phyloP scores from a whole-genome alignment of 1,140 invertebrate species.

The Monomorium pharaonis region DNA sequence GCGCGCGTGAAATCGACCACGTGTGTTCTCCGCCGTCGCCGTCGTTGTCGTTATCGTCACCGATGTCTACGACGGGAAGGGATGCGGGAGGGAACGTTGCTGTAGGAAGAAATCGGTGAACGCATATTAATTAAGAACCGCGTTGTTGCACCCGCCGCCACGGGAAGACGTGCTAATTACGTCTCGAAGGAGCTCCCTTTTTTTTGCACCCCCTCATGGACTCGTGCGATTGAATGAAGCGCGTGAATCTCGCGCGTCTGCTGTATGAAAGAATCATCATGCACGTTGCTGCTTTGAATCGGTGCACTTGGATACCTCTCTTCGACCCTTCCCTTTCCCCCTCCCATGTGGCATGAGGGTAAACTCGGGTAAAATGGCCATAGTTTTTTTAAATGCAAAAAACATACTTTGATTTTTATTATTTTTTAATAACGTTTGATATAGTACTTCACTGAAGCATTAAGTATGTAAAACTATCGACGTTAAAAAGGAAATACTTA shows the following conservation, averaged over 20 bases:
- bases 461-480: no score
- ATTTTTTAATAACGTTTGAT: no score
- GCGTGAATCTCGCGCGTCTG: constrained; percentile 73
- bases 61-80: background rate
- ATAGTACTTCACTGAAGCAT: no score
- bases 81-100: background rate
- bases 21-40: constrained; percentile 18
- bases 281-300: constrained; percentile 54
- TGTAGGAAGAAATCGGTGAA: constrained; percentile 47
- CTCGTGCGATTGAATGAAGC: constrained; percentile 75
- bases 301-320: constrained; percentile 40
- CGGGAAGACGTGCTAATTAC: constrained; percentile 83
- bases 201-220: constrained; percentile 58
- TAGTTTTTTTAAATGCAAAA: no score
- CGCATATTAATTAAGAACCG: constrained; percentile 80
- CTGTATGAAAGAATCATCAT: no score
- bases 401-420: no score
- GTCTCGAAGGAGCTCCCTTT: constrained; percentile 79
- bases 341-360: constrained; percentile 47
- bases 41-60: background rate
- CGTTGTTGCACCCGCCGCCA: constrained; percentile 74
- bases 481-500: no score
- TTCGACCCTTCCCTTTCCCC: no score
- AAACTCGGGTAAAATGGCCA: no score
- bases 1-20: constrained; percentile 48